Evolutionary conservation across 2,113 vertebrate species (phyloP).

Genomic region (Willisornis vidua): DNA sequence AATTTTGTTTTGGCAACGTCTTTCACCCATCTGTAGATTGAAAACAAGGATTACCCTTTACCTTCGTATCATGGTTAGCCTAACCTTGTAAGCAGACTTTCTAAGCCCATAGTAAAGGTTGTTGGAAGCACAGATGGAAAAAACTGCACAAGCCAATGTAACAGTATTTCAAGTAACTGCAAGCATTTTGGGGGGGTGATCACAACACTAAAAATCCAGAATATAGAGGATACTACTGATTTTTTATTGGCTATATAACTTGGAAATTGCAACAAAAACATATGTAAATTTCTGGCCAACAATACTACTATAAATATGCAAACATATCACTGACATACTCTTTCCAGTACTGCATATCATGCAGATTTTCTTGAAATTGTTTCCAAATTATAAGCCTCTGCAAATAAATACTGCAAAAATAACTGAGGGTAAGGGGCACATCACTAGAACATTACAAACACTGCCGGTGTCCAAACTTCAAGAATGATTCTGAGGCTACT

Average conservation of each 20-base stretch:
- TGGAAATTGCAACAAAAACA: conserved; percentile 17
- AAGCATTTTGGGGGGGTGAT: neutral
- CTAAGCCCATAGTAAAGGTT: neutral
- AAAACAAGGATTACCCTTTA: neutral
- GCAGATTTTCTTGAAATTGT: conserved; percentile 30
- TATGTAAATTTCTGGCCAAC: conserved; percentile 29
- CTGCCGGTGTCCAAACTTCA: neutral
- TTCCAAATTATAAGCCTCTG: conserved; percentile 13
- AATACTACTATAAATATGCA: conserved; percentile 43
- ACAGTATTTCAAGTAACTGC: neutral
- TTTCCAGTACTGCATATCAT: neutral
- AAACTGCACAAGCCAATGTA: neutral
- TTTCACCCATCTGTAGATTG: neutral
- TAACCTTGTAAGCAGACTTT: neutral
- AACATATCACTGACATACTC: conserved; percentile 44
- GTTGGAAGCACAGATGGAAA: neutral
- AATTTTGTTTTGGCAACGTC: neutral
- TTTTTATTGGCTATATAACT: conserved; percentile 7
- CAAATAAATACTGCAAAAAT: neutral
- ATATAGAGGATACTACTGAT: neutral
- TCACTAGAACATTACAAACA: neutral
- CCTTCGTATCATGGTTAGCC: neutral
- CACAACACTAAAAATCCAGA: neutral
- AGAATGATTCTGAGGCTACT: neutral
- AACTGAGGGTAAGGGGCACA: neutral